Evolutionary conservation across 2,113 vertebrate species (phyloP), one percentile per base, ranked within the genome.

Genomic region (Platysternon megacephalum): DNA sequence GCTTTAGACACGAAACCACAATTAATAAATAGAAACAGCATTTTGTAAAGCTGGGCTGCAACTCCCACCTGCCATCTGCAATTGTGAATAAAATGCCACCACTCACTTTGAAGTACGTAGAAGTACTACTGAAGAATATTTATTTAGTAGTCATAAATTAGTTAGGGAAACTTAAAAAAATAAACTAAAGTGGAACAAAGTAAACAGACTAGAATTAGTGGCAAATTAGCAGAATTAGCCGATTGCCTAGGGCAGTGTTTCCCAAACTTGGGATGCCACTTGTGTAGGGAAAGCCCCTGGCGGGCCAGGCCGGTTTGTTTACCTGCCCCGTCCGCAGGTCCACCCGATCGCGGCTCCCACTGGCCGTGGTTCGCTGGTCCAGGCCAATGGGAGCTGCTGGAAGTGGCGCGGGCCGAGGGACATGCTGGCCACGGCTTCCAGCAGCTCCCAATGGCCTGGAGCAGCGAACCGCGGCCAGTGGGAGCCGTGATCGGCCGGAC

Each of bases 111-210:
- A 92, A 58, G 32, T 42, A 79, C 84, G 78, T 92, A 72, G 55
- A 96, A 81, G 82, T 90, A 32, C 8, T 58, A 61, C 82, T 86
- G 42, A 93, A 79, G 90, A 88, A 84, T 93, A 92, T 96, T 96
- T 97, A 89, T 97, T 95, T 85, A 51, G 82, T 88, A 89, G 85
- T 90, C 89, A 94, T 91, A 88, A 76, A 83, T 88, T 74, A 85
- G 53, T 85, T 39, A 76, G 79, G 32, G 16, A 72, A 61, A 51
- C n/a, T 48, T 68, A 86, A 65, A 58, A 85, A 93, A 95, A 82
- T 88, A 95, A 97, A 94, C 84, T 80, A 81, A 97, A 42, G 10
- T 24, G 46, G 49, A 49, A 74, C 2, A 49, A 83, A 79, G 56
- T 55, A 17, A 86, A 58, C 46, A 91, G 84, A 85, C 65, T 90